Conservation (phyloP, 2,113 vertebrate genomes). For the Zootoca vivipara region DNA sequence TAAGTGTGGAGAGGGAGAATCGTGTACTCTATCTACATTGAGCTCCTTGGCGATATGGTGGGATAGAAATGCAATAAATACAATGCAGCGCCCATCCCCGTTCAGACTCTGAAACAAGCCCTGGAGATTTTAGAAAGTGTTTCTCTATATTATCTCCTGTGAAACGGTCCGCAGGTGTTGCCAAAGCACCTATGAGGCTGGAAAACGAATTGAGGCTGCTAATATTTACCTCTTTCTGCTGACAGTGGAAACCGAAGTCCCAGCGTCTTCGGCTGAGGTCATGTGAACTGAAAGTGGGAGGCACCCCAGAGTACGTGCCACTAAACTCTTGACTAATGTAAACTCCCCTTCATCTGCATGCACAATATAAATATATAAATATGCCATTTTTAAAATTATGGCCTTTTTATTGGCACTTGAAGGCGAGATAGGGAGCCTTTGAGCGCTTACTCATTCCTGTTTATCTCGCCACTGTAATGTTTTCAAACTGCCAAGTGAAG, state of each 20-base stretch:
- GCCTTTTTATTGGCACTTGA: conserved; percentile 76
- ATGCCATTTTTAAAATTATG: conserved; percentile 68
- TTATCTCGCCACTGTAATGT: conserved; percentile 77
- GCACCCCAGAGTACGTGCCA: conserved; percentile 29
- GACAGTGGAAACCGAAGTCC: not conserved
- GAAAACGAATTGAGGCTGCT: not conserved
- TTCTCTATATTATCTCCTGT: not conserved
- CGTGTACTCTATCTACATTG: too few relatives aligned
- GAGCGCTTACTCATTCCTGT: conserved; percentile 73
- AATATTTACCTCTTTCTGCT: too few relatives aligned
- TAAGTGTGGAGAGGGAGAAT: too few relatives aligned
- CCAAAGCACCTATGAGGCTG: not conserved
- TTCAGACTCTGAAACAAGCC: not conserved
- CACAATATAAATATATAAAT: conserved; percentile 48
- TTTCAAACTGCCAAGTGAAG: conserved; percentile 73
- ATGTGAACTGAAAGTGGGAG: accelerated
- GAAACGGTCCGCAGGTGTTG: not conserved
- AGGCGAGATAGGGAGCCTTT: conserved; percentile 65
- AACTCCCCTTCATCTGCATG: conserved; percentile 40
- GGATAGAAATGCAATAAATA: too few relatives aligned
- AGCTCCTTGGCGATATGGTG: too few relatives aligned
- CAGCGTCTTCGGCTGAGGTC: not conserved
- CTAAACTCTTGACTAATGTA: conserved; percentile 33
- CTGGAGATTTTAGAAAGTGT: not conserved
- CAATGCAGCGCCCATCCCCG: too few relatives aligned